Evolutionary conservation across 1,140 invertebrate genomes (phyloP), one percentile per base, ranked within the genome.

Genomic region (Hypothenemus hampei): DNA sequence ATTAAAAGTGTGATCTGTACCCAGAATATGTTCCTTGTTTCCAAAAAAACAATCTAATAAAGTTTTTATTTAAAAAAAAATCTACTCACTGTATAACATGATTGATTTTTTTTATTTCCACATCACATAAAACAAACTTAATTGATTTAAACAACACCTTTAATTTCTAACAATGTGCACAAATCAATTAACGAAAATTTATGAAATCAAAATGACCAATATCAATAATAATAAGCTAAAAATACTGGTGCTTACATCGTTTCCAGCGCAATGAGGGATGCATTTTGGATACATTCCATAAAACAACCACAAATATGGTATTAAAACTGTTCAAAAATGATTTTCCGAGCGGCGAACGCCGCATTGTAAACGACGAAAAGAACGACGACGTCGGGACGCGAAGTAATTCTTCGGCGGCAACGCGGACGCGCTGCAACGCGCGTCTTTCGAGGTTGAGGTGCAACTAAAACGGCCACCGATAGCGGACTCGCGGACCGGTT

Each of bases 401-500:
- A 36, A 37, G 26, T 23, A 47, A 21, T 49, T 49, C 47, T 49
- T 49, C 47, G 47, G 47, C 33, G 29, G n/a, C 20, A 15, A 4
- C n/a, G n/a, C 22, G 16, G 41, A 44, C 41, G 41, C 41, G 47
- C 19, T 26, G 15, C 47, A 21, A 39, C 33, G 35, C 47, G 22
- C 47, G 47, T 49, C 47, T 49, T 47, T 49, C 33, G 47, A 49
- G 35, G 47, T 39, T 49, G 47, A 37, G 47, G 47, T 49, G 47
- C 47, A 39, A 49, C 47, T 49, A 33, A 49, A 16, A 13, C 22
- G 47, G 33, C 29, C 11, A 16, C 26, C 29, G 35, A 37, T 23
- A n/a, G n/a, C n/a, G n/a, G n/a, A n/a, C 21, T 37, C 19, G 20
- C 47, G 33, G 47, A 49, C 47, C 47, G 47, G 47, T 49, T 49